These are phyloP conservation scores for Rhagonycha lutea DNA, from an alignment of 2,888 invertebrate species.

Conservation along the genomic window DNA sequence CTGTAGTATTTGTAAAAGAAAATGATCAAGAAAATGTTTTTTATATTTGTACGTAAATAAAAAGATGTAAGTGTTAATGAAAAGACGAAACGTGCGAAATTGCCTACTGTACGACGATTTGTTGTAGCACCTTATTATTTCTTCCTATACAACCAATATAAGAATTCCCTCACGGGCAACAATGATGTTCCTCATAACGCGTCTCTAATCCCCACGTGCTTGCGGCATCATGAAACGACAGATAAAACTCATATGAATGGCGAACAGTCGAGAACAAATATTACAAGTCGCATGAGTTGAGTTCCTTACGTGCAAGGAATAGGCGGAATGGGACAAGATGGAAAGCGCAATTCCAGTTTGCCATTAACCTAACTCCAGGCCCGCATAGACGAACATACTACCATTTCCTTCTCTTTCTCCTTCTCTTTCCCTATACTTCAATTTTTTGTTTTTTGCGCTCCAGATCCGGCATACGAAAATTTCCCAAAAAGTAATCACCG, in stretches of 20 bases:
- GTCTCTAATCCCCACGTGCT: constrained; percentile 49
- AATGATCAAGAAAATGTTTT: neutral
- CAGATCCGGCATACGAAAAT: neutral
- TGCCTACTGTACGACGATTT: constrained; percentile 14
- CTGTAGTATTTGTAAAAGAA: neutral
- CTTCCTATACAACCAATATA: constrained; percentile 25
- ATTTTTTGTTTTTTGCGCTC: constrained; percentile 22
- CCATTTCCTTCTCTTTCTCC: constrained; percentile 46
- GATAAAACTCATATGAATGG: constrained; percentile 54
- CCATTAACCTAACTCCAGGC: constrained; percentile 70
- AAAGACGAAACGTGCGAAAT: neutral
- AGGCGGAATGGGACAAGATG: constrained; percentile 63
- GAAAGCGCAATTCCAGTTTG: constrained; percentile 74
- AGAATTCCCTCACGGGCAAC: constrained; percentile 31
- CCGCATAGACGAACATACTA: constrained; percentile 59
- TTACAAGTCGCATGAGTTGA: constrained; percentile 57
- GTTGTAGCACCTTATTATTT: constrained; percentile 24
- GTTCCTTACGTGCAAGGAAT: constrained; percentile 57
- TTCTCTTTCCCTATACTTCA: constrained; percentile 34
- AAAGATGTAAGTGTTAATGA: neutral
- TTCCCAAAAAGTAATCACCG: neutral
- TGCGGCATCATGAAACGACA: constrained; percentile 50
- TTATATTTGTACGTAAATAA: neutral
- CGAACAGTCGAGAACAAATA: constrained; percentile 56
- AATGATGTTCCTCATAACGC: constrained; percentile 39